Conservation (phyloP, 1,140 invertebrate species). For the Hylyphantes graminicola region DNA sequence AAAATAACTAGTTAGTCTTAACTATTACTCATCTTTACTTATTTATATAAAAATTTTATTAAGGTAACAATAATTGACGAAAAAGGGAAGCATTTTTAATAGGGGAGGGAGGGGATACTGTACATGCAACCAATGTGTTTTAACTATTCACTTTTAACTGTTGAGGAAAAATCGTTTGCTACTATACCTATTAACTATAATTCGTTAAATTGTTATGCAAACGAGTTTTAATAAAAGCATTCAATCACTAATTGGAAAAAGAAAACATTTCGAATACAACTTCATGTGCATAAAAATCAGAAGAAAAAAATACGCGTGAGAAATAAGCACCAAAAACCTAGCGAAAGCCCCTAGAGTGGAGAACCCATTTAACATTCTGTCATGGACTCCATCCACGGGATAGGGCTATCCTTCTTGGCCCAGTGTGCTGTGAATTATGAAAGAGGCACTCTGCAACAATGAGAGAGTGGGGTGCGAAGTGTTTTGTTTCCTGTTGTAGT, state of each 20-base stretch:
- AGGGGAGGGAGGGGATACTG: no score
- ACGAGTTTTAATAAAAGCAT: background rate
- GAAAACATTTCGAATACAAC: background rate
- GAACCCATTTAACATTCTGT: conserved; percentile 2
- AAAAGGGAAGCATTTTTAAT: no score
- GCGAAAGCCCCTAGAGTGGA: background rate
- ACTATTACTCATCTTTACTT: no score
- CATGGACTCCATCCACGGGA: background rate
- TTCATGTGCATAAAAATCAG: background rate
- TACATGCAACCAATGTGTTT: no score
- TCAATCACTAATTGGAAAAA: background rate
- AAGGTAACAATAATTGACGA: no score
- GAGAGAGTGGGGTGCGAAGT: conserved; percentile 30
- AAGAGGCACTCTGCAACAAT: conserved; percentile 30
- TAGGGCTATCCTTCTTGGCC: conserved; percentile 7
- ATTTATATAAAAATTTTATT: no score
- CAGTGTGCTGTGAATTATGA: conserved; percentile 28
- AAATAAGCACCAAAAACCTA: background rate
- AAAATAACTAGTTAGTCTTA: no score
- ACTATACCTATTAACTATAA: background rate
- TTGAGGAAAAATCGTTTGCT: background rate
- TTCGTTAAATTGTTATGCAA: background rate
- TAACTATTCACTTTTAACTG: no score
- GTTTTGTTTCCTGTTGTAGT: background rate
- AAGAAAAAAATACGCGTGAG: background rate